These are phyloP conservation scores for Onychomys torridus DNA, from an alignment of 2,797 vertebrate genomes.

Conservation along the genomic window DNA sequence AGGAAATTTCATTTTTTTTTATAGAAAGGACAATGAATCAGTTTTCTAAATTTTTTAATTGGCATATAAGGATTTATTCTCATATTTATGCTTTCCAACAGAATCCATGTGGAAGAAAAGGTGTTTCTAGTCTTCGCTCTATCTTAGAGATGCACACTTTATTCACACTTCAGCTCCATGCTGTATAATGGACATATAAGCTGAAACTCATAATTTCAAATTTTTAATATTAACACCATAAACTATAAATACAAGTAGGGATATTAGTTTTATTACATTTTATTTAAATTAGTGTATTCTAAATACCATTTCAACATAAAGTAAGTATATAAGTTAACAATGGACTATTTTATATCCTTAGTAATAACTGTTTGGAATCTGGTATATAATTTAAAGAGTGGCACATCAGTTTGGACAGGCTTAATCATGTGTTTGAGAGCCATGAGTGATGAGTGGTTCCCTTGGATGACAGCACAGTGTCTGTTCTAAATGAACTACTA, in stretches of 20 bases:
- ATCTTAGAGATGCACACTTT: not conserved
- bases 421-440: not conserved
- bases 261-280: not conserved
- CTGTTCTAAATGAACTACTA: too few species aligned
- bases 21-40: not conserved
- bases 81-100: not conserved
- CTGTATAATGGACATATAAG: not conserved
- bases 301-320: not conserved
- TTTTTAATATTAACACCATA: not conserved
- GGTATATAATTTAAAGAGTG: not conserved
- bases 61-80: not conserved
- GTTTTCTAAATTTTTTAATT: not conserved
- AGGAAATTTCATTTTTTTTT: not conserved
- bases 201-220: not conserved
- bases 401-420: not conserved
- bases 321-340: slow-evolving; percentile 13
- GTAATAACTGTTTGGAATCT: slow-evolving; percentile 12
- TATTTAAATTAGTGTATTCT: not conserved
- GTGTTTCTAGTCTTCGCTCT: not conserved
- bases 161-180: not conserved
- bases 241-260: not conserved
- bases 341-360: not conserved
- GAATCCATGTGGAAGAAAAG: not conserved
- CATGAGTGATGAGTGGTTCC: not conserved
- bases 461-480: not conserved